phyloP scores from a whole-genome alignment of 2,113 vertebrate genomes.

The Xenopus tropicalis region UCB_Xtro_10.0 CM004443.2:145786001-145786500 shows the following conservation, averaged over 20 bases:
- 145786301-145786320: conserved; percentile 10
- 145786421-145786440: neutral
- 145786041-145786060: conserved; percentile 1
- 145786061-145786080: neutral
- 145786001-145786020: conserved; percentile 2
- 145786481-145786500: too few relatives aligned
- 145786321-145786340: conserved; percentile 18
- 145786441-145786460: neutral
- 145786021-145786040: conserved; percentile 5
- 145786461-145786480: too few relatives aligned
- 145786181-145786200: conserved; percentile 28
- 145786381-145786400: conserved; percentile 12
- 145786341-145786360: conserved; percentile 8
- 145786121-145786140: neutral
- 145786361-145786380: neutral
- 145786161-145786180: conserved; percentile 5
- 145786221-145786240: conserved; percentile 23
- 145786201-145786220: conserved; percentile 32
- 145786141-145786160: conserved; percentile 1
- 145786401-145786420: neutral
- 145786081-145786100: neutral
- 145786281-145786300: conserved; percentile 16
- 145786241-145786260: conserved; percentile 15
- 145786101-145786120: neutral
- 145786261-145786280: conserved; percentile 42